phyloP scores from a whole-genome alignment of 1,140 invertebrate species.

The Matsumurasca onukii region DNA sequence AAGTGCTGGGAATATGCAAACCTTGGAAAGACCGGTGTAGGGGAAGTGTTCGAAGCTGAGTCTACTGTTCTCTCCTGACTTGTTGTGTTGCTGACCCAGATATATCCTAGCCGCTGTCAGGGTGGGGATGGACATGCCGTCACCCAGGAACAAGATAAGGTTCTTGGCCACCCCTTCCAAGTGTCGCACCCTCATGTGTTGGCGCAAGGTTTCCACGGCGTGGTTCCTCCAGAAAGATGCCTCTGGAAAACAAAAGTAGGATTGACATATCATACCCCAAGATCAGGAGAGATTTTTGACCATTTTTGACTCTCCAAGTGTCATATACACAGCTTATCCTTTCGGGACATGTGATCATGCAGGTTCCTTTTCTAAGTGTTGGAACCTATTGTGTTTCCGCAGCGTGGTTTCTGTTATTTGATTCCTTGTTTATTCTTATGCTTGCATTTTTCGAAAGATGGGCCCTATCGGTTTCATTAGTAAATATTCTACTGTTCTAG shows the following conservation, averaged over 20 bases:
- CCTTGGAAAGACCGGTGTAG: constrained; percentile 69
- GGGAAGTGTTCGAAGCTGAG: constrained; percentile 79
- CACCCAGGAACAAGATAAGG: constrained; percentile 72
- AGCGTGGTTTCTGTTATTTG: not conserved
- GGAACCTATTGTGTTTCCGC: not conserved
- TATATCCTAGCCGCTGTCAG: constrained; percentile 66
- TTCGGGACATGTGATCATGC: no score
- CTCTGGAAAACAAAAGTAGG: not conserved
- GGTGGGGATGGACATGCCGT: constrained; percentile 74
- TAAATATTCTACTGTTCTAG: no score
- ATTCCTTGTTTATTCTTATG: not conserved
- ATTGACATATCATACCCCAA: no score
- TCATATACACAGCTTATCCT: no score
- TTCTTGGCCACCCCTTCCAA: constrained; percentile 58
- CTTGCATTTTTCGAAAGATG: no score
- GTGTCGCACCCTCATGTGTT: not conserved
- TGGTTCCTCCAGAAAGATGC: not conserved
- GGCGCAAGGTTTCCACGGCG: not conserved
- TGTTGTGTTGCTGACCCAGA: constrained; percentile 58
- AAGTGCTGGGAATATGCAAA: constrained; percentile 42
- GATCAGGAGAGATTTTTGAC: no score
- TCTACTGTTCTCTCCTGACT: constrained; percentile 53
- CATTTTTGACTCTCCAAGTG: no score
- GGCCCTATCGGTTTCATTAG: no score
- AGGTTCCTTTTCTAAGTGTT: not conserved